These are phyloP conservation scores for Illadopsis cleaveri DNA, from an alignment of 2,113 vertebrate genomes.

Conservation along the genomic window DNA sequence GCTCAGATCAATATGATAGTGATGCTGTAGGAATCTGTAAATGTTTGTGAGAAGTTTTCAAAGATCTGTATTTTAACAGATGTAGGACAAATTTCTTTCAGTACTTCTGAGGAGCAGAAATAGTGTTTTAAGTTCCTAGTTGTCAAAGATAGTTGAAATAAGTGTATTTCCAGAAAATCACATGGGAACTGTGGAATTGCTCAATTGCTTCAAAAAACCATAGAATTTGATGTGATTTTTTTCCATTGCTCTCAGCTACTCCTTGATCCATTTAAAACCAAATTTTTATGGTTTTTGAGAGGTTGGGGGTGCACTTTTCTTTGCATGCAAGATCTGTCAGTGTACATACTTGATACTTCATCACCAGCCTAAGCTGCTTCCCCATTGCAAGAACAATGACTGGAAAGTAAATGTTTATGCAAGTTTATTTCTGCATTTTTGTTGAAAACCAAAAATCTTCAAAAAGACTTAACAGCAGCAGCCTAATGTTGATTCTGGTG, in stretches of 20 bases:
- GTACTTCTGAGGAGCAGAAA: not conserved
- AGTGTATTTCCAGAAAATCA: conserved; percentile 12
- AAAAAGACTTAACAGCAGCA: not conserved
- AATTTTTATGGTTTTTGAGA: not conserved
- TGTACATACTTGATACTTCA: not conserved
- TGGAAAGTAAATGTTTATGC: not conserved
- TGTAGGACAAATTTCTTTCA: not conserved
- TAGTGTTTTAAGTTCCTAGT: not conserved
- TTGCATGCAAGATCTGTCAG: not conserved
- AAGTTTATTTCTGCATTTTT: not conserved
- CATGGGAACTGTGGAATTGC: not conserved
- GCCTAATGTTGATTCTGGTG: not conserved
- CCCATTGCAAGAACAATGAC: not conserved
- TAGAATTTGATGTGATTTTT: not conserved
- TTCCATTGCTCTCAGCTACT: not conserved
- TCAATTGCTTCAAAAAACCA: not conserved
- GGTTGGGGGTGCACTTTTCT: not conserved
- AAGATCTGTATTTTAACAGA: not conserved
- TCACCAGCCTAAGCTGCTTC: not conserved
- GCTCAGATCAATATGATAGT: not conserved
- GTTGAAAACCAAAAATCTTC: not conserved
- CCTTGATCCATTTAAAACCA: not conserved
- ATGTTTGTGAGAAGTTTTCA: not conserved
- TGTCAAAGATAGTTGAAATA: not conserved
- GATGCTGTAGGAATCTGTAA: not conserved